phyloP scores from a whole-genome alignment of 2,113 vertebrate species.

The Amazona vittata region DNA sequence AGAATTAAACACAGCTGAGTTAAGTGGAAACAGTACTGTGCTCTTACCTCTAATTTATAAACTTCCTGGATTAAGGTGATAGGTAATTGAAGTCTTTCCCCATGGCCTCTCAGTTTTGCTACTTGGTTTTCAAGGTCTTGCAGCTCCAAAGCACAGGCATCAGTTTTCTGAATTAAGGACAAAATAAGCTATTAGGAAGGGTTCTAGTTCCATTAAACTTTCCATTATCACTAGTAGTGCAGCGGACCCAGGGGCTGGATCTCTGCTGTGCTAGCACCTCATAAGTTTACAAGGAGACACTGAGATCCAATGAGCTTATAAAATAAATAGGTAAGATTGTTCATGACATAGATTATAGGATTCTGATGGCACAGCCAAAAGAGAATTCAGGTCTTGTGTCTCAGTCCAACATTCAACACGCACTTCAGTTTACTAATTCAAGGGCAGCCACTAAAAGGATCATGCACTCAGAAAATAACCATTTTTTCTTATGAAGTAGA shows the following conservation, averaged over 20 bases:
- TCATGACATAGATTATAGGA: not conserved
- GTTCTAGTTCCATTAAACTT: not conserved
- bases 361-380: not conserved
- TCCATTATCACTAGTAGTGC: not conserved
- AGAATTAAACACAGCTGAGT: not conserved
- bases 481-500: not conserved
- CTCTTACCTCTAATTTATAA: slow-evolving; percentile 82
- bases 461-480: not conserved
- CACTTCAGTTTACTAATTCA: not conserved
- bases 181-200: not conserved
- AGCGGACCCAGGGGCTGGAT: not conserved
- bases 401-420: not conserved
- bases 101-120: slow-evolving; percentile 74
- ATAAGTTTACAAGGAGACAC: not conserved
- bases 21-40: not conserved
- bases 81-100: slow-evolving; percentile 71
- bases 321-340: not conserved
- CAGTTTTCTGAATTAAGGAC: slow-evolving; percentile 72
- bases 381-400: not conserved
- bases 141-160: slow-evolving; percentile 66
- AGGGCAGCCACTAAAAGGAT: not conserved
- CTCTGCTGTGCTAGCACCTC: not conserved
- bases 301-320: fast-evolving
- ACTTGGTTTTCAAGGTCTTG: slow-evolving; percentile 77
- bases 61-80: slow-evolving; percentile 75